Base-by-base conservation (phyloP, 2,888 invertebrate species). In the Galeopsomyia nigrocyanea region DNA sequence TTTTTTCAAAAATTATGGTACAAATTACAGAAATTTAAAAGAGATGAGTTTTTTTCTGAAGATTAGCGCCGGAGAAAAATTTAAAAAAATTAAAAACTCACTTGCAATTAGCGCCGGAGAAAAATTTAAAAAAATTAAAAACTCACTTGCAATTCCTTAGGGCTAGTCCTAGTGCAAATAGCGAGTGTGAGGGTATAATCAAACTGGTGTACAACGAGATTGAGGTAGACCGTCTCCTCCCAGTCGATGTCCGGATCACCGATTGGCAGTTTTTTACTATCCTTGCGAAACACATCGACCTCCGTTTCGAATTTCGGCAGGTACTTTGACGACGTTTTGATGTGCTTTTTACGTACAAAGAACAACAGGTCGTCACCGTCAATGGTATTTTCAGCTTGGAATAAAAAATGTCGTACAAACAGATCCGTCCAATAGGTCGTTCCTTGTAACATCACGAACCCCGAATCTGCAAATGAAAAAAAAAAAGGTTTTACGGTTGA, bases 201-300 rank as follows among this genome's bases (percentile, higher is more conserved):
- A 88, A 99, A 96, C 90, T 99, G 98, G 88, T 99, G 99, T 85
- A 99, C 94, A 81, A 99, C 93, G 87, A 99, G 91, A 89, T 99
- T 99, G 79, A 99, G 90, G 88, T 98, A 99, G 77, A 99, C 97
- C 71, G 98, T 99, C 89, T 99, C 99, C 88, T 99, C 98, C 99
- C 99, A 99, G 88, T 99, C 98, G 81, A 98, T 94, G 84, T 95
- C 95, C 56, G 95, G 94, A 89, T 99, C 98, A 74, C 96, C 96
- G 82, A 98, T 95, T 65, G 99, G 99, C 83, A 98, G 89, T 87
- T 98, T 97, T 84, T 96, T 94, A 83, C 98, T 98, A 88, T 98
- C 97, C 88, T 97, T 96, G 77, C 99, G 93, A 88, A 96, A 98
- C 77, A 99, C 99, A 88, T 99, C 98, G 78, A 99, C 94, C 87